Percentiles rank a stretch among this genome's conserved stretches.
phyloP scores from a whole-genome alignment of 2,113 vertebrate genomes.

The Bucco capensis region DNA sequence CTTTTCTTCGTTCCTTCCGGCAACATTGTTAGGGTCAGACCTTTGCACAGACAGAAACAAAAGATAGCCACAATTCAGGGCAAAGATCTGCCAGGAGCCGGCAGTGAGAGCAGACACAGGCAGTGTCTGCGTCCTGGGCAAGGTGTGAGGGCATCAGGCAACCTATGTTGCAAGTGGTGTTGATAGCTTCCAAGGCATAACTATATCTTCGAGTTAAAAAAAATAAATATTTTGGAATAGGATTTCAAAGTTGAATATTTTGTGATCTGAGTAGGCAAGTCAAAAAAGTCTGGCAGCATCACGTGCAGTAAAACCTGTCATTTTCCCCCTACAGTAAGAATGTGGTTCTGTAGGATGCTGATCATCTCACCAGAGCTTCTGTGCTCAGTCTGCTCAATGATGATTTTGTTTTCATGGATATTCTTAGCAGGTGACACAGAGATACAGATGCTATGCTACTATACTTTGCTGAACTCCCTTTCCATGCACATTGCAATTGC shows the following conservation, averaged over 20 bases:
- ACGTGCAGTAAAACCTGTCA: neutral
- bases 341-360: neutral
- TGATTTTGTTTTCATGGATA: neutral
- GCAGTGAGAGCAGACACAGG: neutral
- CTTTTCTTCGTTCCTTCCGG: slow-evolving; percentile 42
- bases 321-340: neutral
- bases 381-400: neutral
- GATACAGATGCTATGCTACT: neutral
- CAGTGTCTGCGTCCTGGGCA: neutral
- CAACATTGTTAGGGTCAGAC: slow-evolving; percentile 29
- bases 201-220: neutral
- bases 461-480: neutral
- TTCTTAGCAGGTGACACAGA: neutral
- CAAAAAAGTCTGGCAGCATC: neutral
- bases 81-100: neutral
- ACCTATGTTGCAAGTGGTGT: neutral
- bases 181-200: neutral
- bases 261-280: neutral
- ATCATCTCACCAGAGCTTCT: neutral
- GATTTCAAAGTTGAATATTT: neutral
- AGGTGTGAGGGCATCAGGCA: neutral
- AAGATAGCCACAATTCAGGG: neutral
- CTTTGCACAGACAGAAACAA: slow-evolving; percentile 51
- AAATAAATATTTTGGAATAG: neutral
- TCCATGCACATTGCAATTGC: neutral